Evolutionary conservation across 2,888 invertebrate genomes (phyloP), one percentile per base, ranked within the genome.

Genomic region (Tenthredo distinguenda): DNA sequence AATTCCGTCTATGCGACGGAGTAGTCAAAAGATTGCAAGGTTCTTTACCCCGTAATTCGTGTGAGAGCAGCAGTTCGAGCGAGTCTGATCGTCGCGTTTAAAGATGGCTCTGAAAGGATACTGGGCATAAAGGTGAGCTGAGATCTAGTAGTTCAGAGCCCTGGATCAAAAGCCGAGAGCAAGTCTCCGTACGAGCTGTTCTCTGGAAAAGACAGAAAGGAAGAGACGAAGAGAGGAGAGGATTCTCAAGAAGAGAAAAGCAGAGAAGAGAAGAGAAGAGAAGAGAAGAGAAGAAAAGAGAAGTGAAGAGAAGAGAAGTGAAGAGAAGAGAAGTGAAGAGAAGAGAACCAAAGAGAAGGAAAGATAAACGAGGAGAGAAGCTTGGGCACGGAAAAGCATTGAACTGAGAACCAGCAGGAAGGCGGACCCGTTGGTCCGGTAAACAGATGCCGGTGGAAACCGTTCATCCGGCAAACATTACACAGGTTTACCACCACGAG

Each of bases 391-490:
- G 76, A 47, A 65, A 79, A 82, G 85, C 85, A 85, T 82, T 79
- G 85, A 79, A 71, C 79, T 85, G 85, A 82, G 85, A 85, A 77
- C 74, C 82, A 76, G 47, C 71, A 87, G 86, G 65, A 88, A 87
- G 87, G 89, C 89, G 88, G 87, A 89, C 87, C 87, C 89, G 89
- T 88, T 88, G 88, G 91, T 90, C 90, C 89, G 88, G 89, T 91
- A 91, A 91, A 91, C 90, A 91, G 90, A 92, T 90, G 90, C 90
- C 88, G 88, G 86, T 89, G 87, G 87, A 90, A 91, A 87, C 87
- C 90, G 88, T 88, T 90, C 91, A 91, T 90, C 90, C 89, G 90
- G 88, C 89, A 91, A 91, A 90, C 90, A 90, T 91, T 90, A 90
- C 90, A 90, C 89, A 89, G 88, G 88, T 89, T 91, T 88, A 89